A percentile compares a stretch with the other conserved stretches of the same genome.
Conservation (phyloP, 1,140 invertebrate species). For the Adelges cooleyi region DNA sequence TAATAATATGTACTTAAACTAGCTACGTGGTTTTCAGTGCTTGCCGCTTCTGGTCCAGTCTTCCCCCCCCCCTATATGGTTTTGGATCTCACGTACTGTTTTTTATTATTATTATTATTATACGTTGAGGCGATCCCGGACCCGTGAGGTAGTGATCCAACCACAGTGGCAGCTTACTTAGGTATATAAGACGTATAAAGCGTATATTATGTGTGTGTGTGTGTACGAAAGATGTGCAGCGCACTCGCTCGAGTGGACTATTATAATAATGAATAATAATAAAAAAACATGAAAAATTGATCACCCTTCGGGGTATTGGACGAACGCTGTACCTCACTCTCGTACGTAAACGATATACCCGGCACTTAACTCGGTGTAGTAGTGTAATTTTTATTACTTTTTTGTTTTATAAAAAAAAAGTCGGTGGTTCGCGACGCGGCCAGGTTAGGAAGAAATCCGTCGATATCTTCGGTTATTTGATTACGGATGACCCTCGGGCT, state of each 20-base stretch:
- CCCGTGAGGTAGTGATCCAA: too few species aligned
- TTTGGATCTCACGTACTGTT: too few species aligned
- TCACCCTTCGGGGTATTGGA: slow-evolving; percentile 11
- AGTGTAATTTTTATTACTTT: slow-evolving; percentile 14
- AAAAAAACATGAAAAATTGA: slow-evolving; percentile 13
- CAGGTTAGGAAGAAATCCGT: neutral
- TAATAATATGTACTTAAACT: too few species aligned
- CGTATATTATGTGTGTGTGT: too few species aligned
- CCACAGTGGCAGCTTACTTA: too few species aligned
- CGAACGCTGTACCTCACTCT: neutral
- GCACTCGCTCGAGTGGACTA: slow-evolving; percentile 4
- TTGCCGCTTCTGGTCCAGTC: too few species aligned
- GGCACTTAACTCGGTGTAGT: slow-evolving; percentile 19
- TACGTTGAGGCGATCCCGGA: too few species aligned
- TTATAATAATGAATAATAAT: slow-evolving; percentile 14
- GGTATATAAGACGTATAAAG: too few species aligned
- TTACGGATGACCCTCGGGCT: neutral
- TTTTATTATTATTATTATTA: too few species aligned
- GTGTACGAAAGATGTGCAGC: too few species aligned
- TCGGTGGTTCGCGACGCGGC: neutral
- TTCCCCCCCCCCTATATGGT: too few species aligned
- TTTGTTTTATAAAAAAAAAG: neutral
- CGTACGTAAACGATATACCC: neutral
- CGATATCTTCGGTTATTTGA: neutral
- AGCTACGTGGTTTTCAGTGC: too few species aligned